These are phyloP conservation scores for Borostomias antarcticus DNA, from an alignment of 2,797 vertebrate genomes.

Conservation along the genomic window DNA sequence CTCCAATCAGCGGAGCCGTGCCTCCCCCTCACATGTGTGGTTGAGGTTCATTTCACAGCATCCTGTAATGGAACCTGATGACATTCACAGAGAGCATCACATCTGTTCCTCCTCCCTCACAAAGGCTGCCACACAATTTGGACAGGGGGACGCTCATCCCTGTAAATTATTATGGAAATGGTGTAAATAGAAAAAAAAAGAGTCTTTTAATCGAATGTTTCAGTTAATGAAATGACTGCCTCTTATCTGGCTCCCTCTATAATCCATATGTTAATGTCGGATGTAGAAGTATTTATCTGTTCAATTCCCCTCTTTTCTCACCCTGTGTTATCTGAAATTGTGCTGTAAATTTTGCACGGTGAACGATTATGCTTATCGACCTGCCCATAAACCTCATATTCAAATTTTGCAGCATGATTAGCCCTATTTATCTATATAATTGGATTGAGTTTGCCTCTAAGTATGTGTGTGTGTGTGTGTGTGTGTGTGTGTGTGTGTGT, in stretches of 20 bases:
- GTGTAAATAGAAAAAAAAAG: conserved; percentile 64
- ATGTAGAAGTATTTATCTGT: conserved; percentile 76
- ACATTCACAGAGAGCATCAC: conserved; percentile 20
- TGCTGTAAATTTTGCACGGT: conserved; percentile 76
- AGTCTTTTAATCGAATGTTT: conserved; percentile 74
- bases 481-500: conserved; percentile 59
- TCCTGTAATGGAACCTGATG: conserved; percentile 1
- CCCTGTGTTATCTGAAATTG: conserved; percentile 81
- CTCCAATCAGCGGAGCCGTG: neutral
- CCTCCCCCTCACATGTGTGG: neutral
- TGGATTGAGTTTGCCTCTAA: conserved; percentile 75
- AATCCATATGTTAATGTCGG: conserved; percentile 80
- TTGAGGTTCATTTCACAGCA: neutral
- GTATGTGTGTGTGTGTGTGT: conserved; percentile 60
- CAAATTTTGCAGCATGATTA: conserved; percentile 82
- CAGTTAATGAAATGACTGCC: conserved; percentile 78
- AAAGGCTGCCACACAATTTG: conserved; percentile 51
- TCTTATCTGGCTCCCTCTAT: conserved; percentile 73
- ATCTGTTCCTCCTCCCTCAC: conserved; percentile 34
- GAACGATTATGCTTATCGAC: conserved; percentile 80
- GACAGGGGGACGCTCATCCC: conserved; percentile 36
- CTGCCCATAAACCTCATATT: conserved; percentile 77
- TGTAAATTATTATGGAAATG: conserved; percentile 72
- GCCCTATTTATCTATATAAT: conserved; percentile 85
- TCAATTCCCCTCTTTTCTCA: conserved; percentile 65